Percentiles rank a stretch among this genome's conserved stretches.
phyloP scores from a whole-genome alignment of 92 coral and sea anemone species.

The Muricea muricata region DNA sequence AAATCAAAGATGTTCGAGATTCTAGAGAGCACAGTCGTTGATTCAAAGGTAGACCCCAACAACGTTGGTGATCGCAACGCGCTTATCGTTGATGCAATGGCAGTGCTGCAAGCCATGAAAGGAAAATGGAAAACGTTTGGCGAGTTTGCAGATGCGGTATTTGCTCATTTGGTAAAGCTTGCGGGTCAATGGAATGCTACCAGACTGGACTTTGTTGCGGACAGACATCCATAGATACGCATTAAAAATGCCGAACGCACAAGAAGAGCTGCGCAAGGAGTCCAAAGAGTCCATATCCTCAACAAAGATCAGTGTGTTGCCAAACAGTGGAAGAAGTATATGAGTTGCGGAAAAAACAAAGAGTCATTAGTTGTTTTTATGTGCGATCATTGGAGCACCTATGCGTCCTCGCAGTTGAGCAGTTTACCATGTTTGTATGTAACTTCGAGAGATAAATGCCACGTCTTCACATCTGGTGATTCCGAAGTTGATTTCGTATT shows the following conservation, averaged over 20 bases:
- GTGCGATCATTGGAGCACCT: constrained; percentile 47
- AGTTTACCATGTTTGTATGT: constrained; percentile 53
- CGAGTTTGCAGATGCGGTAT: neutral
- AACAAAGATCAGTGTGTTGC: constrained; percentile 54
- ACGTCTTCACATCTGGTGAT: constrained; percentile 28
- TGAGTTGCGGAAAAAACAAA: too few relatives aligned
- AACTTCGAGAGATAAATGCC: constrained; percentile 52
- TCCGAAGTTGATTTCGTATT: constrained; percentile 43
- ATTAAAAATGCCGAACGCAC: too few relatives aligned
- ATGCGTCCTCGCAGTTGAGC: constrained; percentile 35
- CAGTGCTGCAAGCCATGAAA: too few relatives aligned
- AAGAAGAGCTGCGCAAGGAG: too few relatives aligned
- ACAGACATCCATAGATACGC: constrained; percentile 40
- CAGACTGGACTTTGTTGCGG: constrained; percentile 54
- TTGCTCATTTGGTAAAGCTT: constrained; percentile 14
- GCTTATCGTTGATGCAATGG: constrained; percentile 30
- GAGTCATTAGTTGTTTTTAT: constrained; percentile 47
- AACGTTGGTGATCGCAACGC: constrained; percentile 42
- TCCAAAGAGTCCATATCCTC: constrained; percentile 54
- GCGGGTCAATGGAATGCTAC: too few relatives aligned
- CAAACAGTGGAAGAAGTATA: constrained; percentile 66
- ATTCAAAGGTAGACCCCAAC: constrained; percentile 46
- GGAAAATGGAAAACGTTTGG: too few relatives aligned
- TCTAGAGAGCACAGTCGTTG: constrained; percentile 22
- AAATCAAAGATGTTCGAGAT: constrained; percentile 41